phyloP scores from a whole-genome alignment of 1,140 invertebrate species.

The Listronotus bonariensis region DNA sequence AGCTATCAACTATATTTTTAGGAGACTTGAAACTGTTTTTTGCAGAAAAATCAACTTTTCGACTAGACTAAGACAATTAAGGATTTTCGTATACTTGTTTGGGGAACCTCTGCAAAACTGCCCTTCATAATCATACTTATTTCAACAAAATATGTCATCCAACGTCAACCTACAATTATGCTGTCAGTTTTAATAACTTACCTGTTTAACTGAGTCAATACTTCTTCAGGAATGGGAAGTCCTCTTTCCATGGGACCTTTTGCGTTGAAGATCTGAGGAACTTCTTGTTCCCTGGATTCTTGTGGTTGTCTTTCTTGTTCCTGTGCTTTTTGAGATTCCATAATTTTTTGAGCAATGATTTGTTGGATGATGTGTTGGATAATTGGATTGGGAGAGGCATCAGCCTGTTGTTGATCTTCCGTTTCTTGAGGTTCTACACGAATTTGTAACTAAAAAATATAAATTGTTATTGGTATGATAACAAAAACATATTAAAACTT shows the following conservation, averaged over 20 bases:
- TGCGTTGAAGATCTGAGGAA: slow-evolving; percentile 46
- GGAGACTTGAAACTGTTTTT: too few species aligned
- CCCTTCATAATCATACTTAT: too few species aligned
- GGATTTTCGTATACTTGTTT: too few species aligned
- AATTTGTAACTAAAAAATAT: slow-evolving; percentile 19
- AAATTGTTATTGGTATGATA: background rate
- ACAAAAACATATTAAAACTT: too few species aligned
- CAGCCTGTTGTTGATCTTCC: slow-evolving; percentile 35
- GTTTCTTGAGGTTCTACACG: slow-evolving; percentile 33
- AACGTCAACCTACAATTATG: too few species aligned
- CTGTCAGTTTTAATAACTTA: background rate
- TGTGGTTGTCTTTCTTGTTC: slow-evolving; percentile 27
- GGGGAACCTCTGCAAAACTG: too few species aligned
- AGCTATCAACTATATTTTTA: too few species aligned
- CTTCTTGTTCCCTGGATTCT: slow-evolving; percentile 30
- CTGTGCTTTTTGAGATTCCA: slow-evolving; percentile 45
- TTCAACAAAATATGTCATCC: too few species aligned
- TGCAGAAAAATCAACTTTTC: too few species aligned
- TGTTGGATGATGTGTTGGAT: slow-evolving; percentile 54
- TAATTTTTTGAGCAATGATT: slow-evolving; percentile 53
- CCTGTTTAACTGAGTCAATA: slow-evolving; percentile 60
- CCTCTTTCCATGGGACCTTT: slow-evolving; percentile 54
- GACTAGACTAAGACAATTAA: background rate
- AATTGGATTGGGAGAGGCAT: slow-evolving; percentile 47
- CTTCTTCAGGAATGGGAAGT: slow-evolving; percentile 64